Base-by-base conservation (phyloP, 2,113 vertebrate genomes). In the Suncus etruscus region DNA sequence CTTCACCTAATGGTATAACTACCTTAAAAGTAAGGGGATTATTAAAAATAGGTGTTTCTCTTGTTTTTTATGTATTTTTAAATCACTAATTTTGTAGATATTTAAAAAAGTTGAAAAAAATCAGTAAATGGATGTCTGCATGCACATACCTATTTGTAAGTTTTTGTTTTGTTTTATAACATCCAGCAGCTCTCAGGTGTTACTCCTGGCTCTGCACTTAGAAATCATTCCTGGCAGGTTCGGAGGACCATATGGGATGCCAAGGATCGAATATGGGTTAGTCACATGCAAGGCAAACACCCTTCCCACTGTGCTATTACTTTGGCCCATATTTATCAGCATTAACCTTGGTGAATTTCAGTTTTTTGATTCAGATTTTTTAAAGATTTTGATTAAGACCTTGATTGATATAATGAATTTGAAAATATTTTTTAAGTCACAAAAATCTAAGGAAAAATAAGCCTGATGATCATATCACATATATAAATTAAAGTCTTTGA, bases 321-420 rank as follows among this genome's bases (percentile, higher is more conserved):
- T 39, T 39, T 39, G 5, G 39, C 39, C 39, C 39, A 39, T 39
- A 39, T 39, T 79, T 54, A 31, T 8, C 29, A 63, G 63, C 80
- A 45, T 83, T 70, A 85, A 77, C n/a, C 3, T 68, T 75, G 66
- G 32, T 65, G 70, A 92, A 92, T 27, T 87, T 0, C 1, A 93
- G 54, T 92, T 90, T 75, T 11, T 39, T 91, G 16, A 72, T 72
- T 83, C 45, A 88, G 14, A 70, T 85, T 83, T 92, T 88, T 27
- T n/a, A n/a, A 32, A 50, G 73, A 29, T 7, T 58, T 84, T 8
- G 80, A 75, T 83, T 80, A 83, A 16, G 61, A 72, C 86, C n/a
- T 91, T 47, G 15, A 10, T 47, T 74, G 25, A 69, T 0, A 16
- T 87, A 80, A 86, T 76, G 2, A 12, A 72, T 66, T 50, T 63